Evolutionary conservation across 2,113 vertebrate genomes (phyloP).

Genomic region (Struthio camelus): DNA sequence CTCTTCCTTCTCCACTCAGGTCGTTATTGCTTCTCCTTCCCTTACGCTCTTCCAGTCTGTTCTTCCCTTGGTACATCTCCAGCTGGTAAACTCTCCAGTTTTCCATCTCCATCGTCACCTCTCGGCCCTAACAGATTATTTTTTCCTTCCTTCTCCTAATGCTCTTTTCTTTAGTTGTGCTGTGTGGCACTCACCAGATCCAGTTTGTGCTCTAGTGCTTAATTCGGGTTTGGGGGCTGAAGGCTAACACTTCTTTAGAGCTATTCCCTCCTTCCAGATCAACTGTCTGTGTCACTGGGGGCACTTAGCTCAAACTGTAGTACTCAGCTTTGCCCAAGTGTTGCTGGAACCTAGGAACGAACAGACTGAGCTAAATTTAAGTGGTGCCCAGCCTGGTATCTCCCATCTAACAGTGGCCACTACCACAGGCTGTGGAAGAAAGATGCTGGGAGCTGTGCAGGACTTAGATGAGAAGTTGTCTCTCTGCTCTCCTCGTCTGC

Average conservation of each 20-base stretch:
- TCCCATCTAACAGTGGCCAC: background rate
- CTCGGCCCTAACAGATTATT: conserved; percentile 44
- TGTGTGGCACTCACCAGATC: background rate
- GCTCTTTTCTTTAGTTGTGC: conserved; percentile 34
- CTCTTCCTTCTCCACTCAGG: background rate
- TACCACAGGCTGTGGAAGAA: background rate
- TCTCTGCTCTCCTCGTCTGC: background rate
- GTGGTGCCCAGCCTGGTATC: background rate
- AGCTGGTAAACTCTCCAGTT: conserved; percentile 60
- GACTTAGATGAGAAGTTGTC: no score
- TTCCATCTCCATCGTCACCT: conserved; percentile 61
- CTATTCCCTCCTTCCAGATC: background rate
- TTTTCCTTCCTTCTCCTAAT: conserved; percentile 43
- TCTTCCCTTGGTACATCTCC: conserved; percentile 56
- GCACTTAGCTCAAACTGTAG: background rate
- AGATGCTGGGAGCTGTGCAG: background rate
- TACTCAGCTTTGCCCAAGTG: background rate
- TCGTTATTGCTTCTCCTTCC: background rate
- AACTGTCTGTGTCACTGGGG: background rate
- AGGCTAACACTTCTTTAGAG: background rate
- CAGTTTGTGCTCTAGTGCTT: background rate
- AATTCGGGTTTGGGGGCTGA: background rate
- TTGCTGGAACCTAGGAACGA: background rate
- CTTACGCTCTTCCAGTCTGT: conserved; percentile 11
- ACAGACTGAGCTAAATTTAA: background rate